phyloP scores from a whole-genome alignment of 1,140 invertebrate species.

The Cydia fagiglandana region DNA sequence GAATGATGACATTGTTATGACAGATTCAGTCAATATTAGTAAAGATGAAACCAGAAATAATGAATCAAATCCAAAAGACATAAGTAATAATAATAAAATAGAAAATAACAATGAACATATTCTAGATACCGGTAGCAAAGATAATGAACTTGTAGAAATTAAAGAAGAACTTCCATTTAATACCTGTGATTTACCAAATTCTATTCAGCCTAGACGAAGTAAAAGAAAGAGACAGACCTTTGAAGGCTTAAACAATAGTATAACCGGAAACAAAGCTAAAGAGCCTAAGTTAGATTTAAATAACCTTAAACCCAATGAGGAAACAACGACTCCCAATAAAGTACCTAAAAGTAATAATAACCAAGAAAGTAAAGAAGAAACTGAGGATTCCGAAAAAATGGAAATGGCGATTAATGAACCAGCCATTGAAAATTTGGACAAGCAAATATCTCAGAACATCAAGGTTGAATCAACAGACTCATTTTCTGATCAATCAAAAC shows the following conservation, averaged over 20 bases:
- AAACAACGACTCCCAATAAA: background rate
- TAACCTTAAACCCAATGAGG: background rate
- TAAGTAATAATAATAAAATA: slow-evolving; percentile 34
- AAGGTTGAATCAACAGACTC: background rate
- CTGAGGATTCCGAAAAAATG: background rate
- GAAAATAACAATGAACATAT: slow-evolving; percentile 35
- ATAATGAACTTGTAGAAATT: background rate
- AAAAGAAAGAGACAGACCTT: slow-evolving; percentile 10
- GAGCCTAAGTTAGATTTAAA: slow-evolving; percentile 12
- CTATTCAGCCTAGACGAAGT: slow-evolving; percentile 17
- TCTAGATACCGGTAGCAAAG: slow-evolving; percentile 24
- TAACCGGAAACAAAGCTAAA: background rate
- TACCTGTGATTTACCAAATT: background rate
- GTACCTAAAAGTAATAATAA: background rate
- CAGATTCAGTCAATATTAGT: slow-evolving; percentile 10
- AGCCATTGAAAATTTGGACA: background rate
- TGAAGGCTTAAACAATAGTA: background rate
- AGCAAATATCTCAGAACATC: background rate
- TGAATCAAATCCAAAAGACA: slow-evolving; percentile 37
- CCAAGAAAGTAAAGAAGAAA: background rate
- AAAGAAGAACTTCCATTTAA: background rate
- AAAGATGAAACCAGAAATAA: slow-evolving; percentile 36
- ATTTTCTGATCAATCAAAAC: background rate
- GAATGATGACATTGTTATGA: slow-evolving; percentile 37
- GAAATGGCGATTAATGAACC: background rate